These are phyloP conservation scores for Rhamphomyia laevipes DNA, from an alignment of 2,888 invertebrate species.

Conservation along the genomic window DNA sequence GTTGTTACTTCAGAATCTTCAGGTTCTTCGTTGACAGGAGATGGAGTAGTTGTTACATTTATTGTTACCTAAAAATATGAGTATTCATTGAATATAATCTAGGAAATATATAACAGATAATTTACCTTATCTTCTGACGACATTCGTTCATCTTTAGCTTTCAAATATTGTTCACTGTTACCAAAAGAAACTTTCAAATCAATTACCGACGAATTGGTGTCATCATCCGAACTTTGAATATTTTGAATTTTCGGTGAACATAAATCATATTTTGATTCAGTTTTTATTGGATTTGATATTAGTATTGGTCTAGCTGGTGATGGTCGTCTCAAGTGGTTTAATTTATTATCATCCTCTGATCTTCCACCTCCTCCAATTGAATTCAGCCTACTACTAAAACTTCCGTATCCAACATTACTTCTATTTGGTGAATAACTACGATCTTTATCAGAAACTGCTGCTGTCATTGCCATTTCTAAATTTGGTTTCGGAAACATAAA, in stretches of 20 bases:
- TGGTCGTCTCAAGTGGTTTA: conserved; percentile 28
- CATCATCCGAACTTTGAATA: conserved; percentile 18
- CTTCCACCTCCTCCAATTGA: conserved; percentile 38
- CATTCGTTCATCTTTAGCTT: conserved; percentile 24
- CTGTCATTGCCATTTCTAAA: conserved; percentile 41
- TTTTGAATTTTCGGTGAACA: conserved; percentile 13
- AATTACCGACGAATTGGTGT: conserved; percentile 16
- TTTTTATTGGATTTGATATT: conserved; percentile 42
- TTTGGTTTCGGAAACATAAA: conserved; percentile 48
- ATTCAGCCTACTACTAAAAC: background rate
- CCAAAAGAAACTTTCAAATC: conserved; percentile 18
- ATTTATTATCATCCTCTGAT: no score
- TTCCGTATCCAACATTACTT: background rate
- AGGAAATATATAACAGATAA: background rate
- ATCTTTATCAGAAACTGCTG: conserved; percentile 36
- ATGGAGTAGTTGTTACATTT: conserved; percentile 30
- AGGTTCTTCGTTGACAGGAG: conserved; percentile 20
- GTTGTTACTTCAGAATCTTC: conserved; percentile 21
- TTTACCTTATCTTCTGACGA: conserved; percentile 34
- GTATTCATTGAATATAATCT: background rate
- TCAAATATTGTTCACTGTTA: conserved; percentile 36
- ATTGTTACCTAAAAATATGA: conserved; percentile 28
- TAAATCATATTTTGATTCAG: background rate
- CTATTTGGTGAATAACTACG: conserved; percentile 43
- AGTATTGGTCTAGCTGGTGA: conserved; percentile 40